These are phyloP conservation scores for Acanthis flammea DNA, from an alignment of 2,797 vertebrate genomes.

Conservation along the genomic window DNA sequence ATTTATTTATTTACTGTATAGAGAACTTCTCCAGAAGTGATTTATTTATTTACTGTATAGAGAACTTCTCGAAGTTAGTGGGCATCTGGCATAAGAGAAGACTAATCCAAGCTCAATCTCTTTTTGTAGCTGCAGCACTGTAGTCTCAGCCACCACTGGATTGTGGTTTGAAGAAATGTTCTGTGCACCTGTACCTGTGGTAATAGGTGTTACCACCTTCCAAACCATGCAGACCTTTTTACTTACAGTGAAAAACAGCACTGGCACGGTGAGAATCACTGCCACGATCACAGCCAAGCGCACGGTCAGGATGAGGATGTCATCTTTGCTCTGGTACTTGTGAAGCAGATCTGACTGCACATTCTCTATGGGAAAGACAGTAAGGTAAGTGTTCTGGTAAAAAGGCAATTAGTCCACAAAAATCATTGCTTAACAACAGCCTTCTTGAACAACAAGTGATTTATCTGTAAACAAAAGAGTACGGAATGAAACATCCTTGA, in stretches of 20 bases:
- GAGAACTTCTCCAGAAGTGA: neutral
- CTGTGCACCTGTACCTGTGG: too few species aligned
- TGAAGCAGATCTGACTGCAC: conserved; percentile 79
- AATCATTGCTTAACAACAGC: conserved; percentile 34
- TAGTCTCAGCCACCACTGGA: neutral
- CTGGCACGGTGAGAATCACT: conserved; percentile 79
- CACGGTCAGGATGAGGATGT: conserved; percentile 75
- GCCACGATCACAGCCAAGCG: conserved; percentile 79
- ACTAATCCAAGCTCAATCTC: neutral
- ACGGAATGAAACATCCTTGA: conserved; percentile 19
- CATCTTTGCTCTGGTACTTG: conserved; percentile 74
- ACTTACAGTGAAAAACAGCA: conserved; percentile 83
- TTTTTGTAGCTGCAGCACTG: neutral
- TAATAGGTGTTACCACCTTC: neutral
- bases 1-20: neutral
- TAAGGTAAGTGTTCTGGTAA: neutral
- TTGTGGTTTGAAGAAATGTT: neutral
- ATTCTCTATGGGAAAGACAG: conserved; percentile 60
- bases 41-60: neutral
- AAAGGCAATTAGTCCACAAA: conserved; percentile 3
- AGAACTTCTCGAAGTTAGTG: neutral
- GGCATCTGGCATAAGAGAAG: neutral
- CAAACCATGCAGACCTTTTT: neutral
- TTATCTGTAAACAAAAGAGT: conserved; percentile 39
- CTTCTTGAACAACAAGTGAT: conserved; percentile 55